Base-by-base conservation (phyloP, 1,140 invertebrate species). In the Drosophila nikananu region DNA sequence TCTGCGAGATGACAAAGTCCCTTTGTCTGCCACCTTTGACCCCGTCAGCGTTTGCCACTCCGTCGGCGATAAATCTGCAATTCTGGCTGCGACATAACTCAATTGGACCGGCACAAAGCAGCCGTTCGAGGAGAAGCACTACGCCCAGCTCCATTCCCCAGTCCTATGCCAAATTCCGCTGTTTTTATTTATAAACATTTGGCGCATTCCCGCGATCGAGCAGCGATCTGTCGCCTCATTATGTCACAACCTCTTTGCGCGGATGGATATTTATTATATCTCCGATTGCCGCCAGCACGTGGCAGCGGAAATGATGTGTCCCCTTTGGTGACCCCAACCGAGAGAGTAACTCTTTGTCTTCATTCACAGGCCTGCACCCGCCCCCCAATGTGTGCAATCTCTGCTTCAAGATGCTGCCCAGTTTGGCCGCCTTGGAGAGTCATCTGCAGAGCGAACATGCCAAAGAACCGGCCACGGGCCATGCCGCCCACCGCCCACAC, bases 381-480 rank as follows among this genome's bases (percentile, higher is more conserved):
- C 87, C 86, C 61, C 81, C 91, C 59, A 79, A 92, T 80, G 99
- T 98, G 83, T 99, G 98, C 95, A 97, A 98, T 94, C 96, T 99
- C 93, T 99, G 98, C 95, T 98, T 97, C 95, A 99, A 99, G 95
- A 98, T 98, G 74, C 99, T 99, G 94, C 98, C 98, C 83, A 99
- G 98, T 94, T 95, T 98, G 94, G 98, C 98, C 66, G 98, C 98
- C 63, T 94, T 99, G 90, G 98, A 99, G 94, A 99, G 98, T 93
- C 98, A 99, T 95, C 98, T 98, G 94, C 95, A 98, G 92, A 92
- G 63, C 62, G 91, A 92, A 81, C 91, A 92, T 91, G 83, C 91
- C 86, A 92, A 92, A 92, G 91, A 92, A 74, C 23, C 67, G 39
- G 70, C 75, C 32, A 30, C 86, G 54, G 71, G 49, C 60, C 59